A percentile compares a stretch with the other conserved stretches of the same genome.
phyloP scores from a whole-genome alignment of 2,888 invertebrate species.

The Oscheius myriophilus region DNA sequence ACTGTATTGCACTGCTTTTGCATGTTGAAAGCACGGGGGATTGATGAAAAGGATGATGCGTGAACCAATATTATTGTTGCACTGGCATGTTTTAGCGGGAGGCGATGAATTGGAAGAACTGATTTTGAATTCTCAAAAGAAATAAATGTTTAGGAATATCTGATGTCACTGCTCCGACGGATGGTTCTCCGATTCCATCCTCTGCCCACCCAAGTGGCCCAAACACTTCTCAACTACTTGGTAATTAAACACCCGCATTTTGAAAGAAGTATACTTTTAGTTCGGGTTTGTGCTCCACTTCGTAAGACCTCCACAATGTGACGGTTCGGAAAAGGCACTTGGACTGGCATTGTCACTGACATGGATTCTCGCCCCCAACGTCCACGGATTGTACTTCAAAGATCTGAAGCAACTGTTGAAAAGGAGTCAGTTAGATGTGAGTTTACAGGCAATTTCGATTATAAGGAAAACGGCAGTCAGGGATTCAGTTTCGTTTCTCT shows the following conservation, averaged over 20 bases:
- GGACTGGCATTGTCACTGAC: conserved; percentile 90
- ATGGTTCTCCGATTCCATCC: conserved; percentile 80
- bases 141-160: conserved; percentile 80
- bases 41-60: conserved; percentile 9
- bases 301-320: conserved; percentile 88
- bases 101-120: conserved; percentile 3
- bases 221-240: conserved; percentile 96
- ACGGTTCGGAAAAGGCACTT: conserved; percentile 84
- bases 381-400: conserved; percentile 98
- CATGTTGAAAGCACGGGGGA: conserved; percentile 10
- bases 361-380: conserved; percentile 98
- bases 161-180: conserved; percentile 90
- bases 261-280: conserved; percentile 65
- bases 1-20: conserved; percentile 4
- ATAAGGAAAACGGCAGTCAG: neutral
- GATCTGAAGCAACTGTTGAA: conserved; percentile 96
- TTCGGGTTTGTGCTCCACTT: conserved; percentile 99
- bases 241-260: conserved; percentile 72
- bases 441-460: conserved; percentile 48
- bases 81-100: conserved; percentile 11
- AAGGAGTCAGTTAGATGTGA: conserved; percentile 96
- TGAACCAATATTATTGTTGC: conserved; percentile 17
- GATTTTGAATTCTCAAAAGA: neutral
- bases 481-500: no score
- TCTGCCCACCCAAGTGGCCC: conserved; percentile 85